Base-by-base conservation (phyloP, 2,113 vertebrate genomes). In the Coptodon rendalli region DNA sequence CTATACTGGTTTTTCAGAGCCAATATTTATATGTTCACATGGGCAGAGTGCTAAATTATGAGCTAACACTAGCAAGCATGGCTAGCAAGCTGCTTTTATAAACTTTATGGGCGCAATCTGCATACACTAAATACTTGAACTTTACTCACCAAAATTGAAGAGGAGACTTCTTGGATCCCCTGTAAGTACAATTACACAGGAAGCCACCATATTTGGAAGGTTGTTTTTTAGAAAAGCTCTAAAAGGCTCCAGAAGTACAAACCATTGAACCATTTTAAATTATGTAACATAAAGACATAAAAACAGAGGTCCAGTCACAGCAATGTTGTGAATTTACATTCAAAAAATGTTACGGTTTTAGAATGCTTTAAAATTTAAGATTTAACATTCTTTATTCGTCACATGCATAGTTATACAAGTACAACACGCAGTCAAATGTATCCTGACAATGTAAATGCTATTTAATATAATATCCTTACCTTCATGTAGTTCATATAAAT, bases 281-380 rank as follows among this genome's bases (percentile, higher is more conserved):
- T 16, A 11, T 0, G 2, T 76, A 76, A 76, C 22, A 10, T 29
- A 24, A 43, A 43, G 24, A 71, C 34, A 11, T 43, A 27, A 76
- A 27, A 76, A 27, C 40, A 29, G 68, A 48, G 40, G 40, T 17
- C 68, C 1, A 16, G n/a, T 71, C 66, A 71, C 66, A 71, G 66
- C 0, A 43, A 71, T 48, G 40, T 29, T 76, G 40, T 17, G 14
- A 5, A 45, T 45, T 73, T 45, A 73, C 13, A 5, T 45, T 73
- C 22, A 9, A 45, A 17, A 45, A 73, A 73, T 3, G 22, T 29
- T 17, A 73, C 9, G 0, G 6, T 40, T 4, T 71, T 71, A 71
- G n/a, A 71, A 14, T 0, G 14, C 17, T 0, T 31, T 7, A 9
- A 59, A 4, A 59, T 59, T 59, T 9, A 59, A 34, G 29, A 61